These are phyloP conservation scores for Lateolabrax maculatus DNA, from an alignment of 2,797 vertebrate species.

Conservation along the genomic window DNA sequence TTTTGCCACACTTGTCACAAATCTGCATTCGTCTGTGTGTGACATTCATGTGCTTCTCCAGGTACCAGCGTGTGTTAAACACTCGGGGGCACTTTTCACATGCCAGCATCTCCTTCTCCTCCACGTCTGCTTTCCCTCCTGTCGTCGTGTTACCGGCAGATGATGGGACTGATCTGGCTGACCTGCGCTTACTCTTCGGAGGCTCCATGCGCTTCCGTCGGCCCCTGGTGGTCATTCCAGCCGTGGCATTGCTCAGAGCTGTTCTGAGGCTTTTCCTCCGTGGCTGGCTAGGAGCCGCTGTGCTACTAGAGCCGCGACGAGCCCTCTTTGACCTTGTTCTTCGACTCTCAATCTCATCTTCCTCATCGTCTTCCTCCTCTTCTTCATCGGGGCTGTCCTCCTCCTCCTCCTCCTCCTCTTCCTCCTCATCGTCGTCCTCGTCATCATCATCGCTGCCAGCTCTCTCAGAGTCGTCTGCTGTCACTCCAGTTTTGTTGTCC, in stretches of 20 bases:
- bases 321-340: slow-evolving; percentile 89
- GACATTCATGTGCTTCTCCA: slow-evolving; percentile 99
- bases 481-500: slow-evolving; percentile 90
- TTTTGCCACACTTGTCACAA: slow-evolving; percentile 99
- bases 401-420: slow-evolving; percentile 84
- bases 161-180: slow-evolving; percentile 81
- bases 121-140: slow-evolving; percentile 86
- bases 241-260: slow-evolving; percentile 77
- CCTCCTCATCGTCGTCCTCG: slow-evolving; percentile 86
- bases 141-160: slow-evolving; percentile 47
- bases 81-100: slow-evolving; percentile 99
- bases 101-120: slow-evolving; percentile 96
- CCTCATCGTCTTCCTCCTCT: slow-evolving; percentile 84
- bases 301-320: slow-evolving; percentile 71
- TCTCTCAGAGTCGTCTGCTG: slow-evolving; percentile 87
- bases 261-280: slow-evolving; percentile 88
- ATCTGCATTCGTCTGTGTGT: slow-evolving; percentile 99
- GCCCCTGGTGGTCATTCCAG: slow-evolving; percentile 89
- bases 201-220: slow-evolving; percentile 89
- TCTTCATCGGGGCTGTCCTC: slow-evolving; percentile 90
- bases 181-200: slow-evolving; percentile 89
- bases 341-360: slow-evolving; percentile 83
- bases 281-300: slow-evolving; percentile 82
- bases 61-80: slow-evolving; percentile 99
- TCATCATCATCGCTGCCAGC: slow-evolving; percentile 93